A percentile compares a stretch with the other conserved stretches of the same genome.
Conservation (phyloP, 2,113 vertebrate genomes). For the Sigmodon hispidus region DNA sequence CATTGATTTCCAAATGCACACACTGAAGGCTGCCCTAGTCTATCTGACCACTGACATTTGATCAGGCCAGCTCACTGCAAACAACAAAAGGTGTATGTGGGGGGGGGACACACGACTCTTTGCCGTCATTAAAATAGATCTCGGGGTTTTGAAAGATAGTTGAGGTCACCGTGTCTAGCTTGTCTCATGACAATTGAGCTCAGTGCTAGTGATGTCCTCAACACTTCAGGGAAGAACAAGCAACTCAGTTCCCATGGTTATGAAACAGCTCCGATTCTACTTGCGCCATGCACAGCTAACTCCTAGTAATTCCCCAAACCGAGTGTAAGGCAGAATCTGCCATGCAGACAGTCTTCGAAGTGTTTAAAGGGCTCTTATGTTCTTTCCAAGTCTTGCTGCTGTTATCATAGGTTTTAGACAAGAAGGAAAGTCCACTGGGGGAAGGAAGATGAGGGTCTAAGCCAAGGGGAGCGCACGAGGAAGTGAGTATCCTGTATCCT, state of each 20-base stretch:
- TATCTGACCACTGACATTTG: slow-evolving; percentile 42
- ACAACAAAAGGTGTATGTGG: not conserved
- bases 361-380: not conserved
- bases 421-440: not conserved
- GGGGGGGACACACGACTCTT: not conserved
- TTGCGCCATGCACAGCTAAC: not conserved
- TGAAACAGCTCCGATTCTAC: not conserved
- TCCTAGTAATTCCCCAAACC: not conserved
- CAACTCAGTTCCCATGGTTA: not conserved
- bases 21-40: not conserved
- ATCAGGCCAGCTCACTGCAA: slow-evolving; percentile 34
- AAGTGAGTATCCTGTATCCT: not conserved
- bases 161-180: not conserved
- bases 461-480: not conserved
- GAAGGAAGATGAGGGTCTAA: not conserved
- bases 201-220: not conserved
- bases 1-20: slow-evolving; percentile 24
- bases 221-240: not conserved
- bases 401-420: not conserved
- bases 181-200: not conserved
- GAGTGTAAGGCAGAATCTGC: not conserved
- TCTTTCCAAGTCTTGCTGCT: not conserved
- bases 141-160: not conserved
- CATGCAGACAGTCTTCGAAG: not conserved
- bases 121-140: not conserved